Evolutionary conservation across 2,888 invertebrate genomes (phyloP), one percentile per base, ranked within the genome.

Genomic region (Congeria kusceri): DNA sequence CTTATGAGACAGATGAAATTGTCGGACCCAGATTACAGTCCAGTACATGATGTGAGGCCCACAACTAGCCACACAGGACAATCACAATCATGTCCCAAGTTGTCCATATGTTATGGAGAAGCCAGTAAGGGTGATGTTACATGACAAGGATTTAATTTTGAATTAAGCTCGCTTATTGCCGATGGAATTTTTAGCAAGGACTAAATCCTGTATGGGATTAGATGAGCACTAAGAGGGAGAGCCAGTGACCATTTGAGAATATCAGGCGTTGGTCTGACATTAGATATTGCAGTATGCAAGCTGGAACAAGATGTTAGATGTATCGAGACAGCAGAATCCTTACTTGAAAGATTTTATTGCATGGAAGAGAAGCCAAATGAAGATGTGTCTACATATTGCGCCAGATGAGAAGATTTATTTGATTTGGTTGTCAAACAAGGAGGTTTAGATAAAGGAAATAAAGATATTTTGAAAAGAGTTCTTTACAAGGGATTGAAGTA

Each of bases 131-230:
- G 59, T 2, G 59, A 27, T 29, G 29, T 28, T 3, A 58, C 23
- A 15, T 58, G 59, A 27, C 2, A n/a, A 28, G 27, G 23, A 23
- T 58, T 58, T 2, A 58, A 29, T 13, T 58, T 25, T 58, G 28
- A 58, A 29, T n/a, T 58, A 29, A n/a, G 27, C 15, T 27, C 27
- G 2, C 18, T 58, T 2, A 4, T 9, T 1, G 28, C 15, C 1
- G 59, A 58, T 11, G 27, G 27, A 2, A 27, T 27, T 23, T 58
- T 58, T 29, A 58, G 23, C 28, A 15, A 11, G 27, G 59, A 58
- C 15, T 27, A 58, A 27, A 58, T 58, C 27, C 5, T 58, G 15
- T 58, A 58, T 27, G 59, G 59, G 11, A 9, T 58, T 11, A 58
- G 59, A 27, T 9, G 59, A 5, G 59, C 59, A 15, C 23, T 58